A percentile compares a stretch with the other conserved stretches of the same genome.
phyloP scores from a whole-genome alignment of 2,113 vertebrate species.

The Oreocharis arfaki region DNA sequence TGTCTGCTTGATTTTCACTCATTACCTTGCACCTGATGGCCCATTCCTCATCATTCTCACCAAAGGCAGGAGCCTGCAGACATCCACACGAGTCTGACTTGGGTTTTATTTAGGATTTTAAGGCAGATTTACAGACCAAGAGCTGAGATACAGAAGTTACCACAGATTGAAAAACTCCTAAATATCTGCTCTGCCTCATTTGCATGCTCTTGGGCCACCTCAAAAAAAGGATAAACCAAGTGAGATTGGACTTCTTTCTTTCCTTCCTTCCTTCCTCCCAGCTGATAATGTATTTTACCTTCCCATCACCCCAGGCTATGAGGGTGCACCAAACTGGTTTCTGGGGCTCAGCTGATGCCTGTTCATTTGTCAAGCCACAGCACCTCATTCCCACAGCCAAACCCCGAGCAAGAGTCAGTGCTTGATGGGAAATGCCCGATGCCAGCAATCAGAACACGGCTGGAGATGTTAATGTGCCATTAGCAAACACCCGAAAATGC shows the following conservation, averaged over 20 bases:
- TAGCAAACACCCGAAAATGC: neutral
- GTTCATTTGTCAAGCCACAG: neutral
- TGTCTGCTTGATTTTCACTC: neutral
- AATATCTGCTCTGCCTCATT: neutral
- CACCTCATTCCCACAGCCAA: neutral
- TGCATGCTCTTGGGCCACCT: neutral
- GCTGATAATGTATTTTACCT: neutral
- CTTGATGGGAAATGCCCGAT: neutral
- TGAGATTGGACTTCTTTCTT: neutral
- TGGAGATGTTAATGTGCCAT: neutral
- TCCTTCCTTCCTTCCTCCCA: neutral
- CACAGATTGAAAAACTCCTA: rapidly evolving
- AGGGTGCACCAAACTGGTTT: neutral
- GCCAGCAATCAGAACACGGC: neutral
- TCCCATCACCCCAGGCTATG: neutral
- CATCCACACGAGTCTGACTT: neutral
- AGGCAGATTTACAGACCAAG: neutral
- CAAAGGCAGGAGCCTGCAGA: neutral
- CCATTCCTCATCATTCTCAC: neutral
- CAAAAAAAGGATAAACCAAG: neutral
- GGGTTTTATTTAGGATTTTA: neutral
- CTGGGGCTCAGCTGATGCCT: neutral
- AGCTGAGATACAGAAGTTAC: neutral
- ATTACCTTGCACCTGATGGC: neutral
- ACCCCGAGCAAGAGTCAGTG: neutral